A percentile compares a stretch with the other conserved stretches of the same genome.
Evolutionary conservation across 2,888 invertebrate genomes (phyloP).

Genomic region (Craniophora ligustri): DNA sequence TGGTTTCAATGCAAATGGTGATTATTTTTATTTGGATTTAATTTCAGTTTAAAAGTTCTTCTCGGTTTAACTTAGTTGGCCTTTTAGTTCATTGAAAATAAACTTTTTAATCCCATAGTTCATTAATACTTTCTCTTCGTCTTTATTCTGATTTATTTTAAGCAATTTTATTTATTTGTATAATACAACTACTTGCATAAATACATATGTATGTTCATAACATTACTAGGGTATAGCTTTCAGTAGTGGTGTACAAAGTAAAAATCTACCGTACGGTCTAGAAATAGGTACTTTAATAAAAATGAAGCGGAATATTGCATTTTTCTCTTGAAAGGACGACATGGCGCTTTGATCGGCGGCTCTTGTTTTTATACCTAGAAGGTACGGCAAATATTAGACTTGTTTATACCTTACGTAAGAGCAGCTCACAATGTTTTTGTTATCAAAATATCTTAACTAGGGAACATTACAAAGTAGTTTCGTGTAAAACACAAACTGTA

Average conservation of each 20-base stretch:
- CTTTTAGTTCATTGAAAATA: no score
- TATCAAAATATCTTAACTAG: constrained; percentile 16
- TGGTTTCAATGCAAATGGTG: constrained; percentile 9
- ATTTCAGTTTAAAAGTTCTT: constrained; percentile 12
- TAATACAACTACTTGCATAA: no score
- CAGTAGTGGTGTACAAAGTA: no score
- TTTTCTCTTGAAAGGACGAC: neutral
- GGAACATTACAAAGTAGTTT: constrained; percentile 18
- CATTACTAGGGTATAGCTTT: no score
- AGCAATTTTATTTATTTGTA: no score
- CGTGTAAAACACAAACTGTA: constrained; percentile 14
- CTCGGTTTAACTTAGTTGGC: neutral
- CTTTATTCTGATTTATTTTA: no score
- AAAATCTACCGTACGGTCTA: no score
- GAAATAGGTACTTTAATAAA: neutral
- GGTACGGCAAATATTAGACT: neutral
- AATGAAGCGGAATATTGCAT: neutral
- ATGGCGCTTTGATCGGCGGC: neutral
- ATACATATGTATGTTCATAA: no score
- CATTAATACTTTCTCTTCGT: no score
- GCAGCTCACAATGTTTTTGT: constrained; percentile 16
- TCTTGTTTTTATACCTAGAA: neutral
- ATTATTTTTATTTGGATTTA: constrained; percentile 4
- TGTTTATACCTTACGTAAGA: constrained; percentile 1
- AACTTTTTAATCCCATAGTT: no score